Evolutionary conservation across 2,113 vertebrate species (phyloP), one percentile per base, ranked within the genome.

Genomic region (Tinamus guttatus): DNA sequence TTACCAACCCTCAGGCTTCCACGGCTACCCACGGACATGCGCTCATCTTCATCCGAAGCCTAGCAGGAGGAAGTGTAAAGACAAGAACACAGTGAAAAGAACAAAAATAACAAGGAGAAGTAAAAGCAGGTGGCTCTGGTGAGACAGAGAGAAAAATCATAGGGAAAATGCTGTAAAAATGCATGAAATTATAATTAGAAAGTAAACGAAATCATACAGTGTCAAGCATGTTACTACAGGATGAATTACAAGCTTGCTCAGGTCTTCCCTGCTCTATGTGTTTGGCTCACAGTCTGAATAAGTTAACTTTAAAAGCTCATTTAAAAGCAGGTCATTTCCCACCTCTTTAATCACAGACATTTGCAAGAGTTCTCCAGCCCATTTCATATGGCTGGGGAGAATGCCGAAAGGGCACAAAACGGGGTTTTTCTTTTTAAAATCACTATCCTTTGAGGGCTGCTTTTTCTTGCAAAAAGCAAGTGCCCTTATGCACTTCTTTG

Each of bases 1-100:
- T 91, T 98, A 99, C 99, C 98, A 97, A 99, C 99, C 99, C 98
- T 97, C 87, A 98, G 96, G 85, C 98, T 99, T 97, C 98, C 98
- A 24, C 98, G 98, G 97, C 99, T 99, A 85, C 98, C 98, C 96
- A 99, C 98, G 30, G 99, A 99, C 98, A 98, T 96, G 92, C 96
- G 98, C 89, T 99, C 99, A 65, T 99, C 99, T 69, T 99, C 99
- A 65, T 99, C 99, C 13, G 99, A 99, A 64, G 98, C 98, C 99
- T 99, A 97, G 20, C 60, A 16, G 93, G 90, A 98, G 95, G 97
- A 90, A 91, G 93, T 80, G 54, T 58, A 88, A 74, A 96, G 95
- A 71, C 95, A 62, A 95, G 94, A 96, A 71, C 90, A 18, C 47
- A 81, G 65, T 96, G 94, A 95, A 94, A 92, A 93, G 89, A 59